Conservation (phyloP, 2,113 vertebrate genomes). For the Ia io region DNA sequence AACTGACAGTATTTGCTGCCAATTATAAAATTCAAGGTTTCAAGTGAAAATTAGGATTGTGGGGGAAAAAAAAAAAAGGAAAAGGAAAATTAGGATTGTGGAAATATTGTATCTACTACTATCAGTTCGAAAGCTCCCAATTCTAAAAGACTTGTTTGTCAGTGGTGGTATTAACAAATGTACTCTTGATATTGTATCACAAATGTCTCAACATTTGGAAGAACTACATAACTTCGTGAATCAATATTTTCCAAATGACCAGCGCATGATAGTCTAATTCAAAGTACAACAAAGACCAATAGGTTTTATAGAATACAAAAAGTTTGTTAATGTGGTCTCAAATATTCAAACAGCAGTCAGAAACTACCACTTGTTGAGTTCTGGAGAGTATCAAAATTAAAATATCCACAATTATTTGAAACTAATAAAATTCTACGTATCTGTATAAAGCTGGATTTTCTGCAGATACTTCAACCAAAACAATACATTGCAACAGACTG, state of each 20-base stretch:
- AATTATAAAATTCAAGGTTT: constrained; percentile 5
- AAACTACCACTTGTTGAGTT: background rate
- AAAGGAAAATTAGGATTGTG: background rate
- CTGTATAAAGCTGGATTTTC: background rate
- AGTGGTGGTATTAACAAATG: background rate
- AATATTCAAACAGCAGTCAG: background rate
- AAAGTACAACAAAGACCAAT: background rate
- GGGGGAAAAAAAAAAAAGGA: too few relatives aligned
- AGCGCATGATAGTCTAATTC: background rate
- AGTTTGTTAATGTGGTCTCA: background rate
- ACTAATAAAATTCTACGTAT: background rate
- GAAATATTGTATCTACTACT: background rate
- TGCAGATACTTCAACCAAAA: background rate
- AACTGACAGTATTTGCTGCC: background rate
- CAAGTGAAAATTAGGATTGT: constrained; percentile 11
- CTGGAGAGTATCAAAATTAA: background rate
- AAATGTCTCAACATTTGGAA: background rate
- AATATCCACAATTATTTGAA: background rate
- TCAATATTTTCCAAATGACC: background rate
- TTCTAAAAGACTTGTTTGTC: background rate
- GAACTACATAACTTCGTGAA: background rate
- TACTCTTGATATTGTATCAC: background rate
- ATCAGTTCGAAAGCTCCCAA: background rate
- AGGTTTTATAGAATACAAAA: background rate
- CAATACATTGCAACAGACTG: background rate